Percentiles rank a stretch among this genome's conserved stretches.
Evolutionary conservation across 92 coral and sea anemone genomes (phyloP).

Genomic region (Bergia sp.): DNA sequence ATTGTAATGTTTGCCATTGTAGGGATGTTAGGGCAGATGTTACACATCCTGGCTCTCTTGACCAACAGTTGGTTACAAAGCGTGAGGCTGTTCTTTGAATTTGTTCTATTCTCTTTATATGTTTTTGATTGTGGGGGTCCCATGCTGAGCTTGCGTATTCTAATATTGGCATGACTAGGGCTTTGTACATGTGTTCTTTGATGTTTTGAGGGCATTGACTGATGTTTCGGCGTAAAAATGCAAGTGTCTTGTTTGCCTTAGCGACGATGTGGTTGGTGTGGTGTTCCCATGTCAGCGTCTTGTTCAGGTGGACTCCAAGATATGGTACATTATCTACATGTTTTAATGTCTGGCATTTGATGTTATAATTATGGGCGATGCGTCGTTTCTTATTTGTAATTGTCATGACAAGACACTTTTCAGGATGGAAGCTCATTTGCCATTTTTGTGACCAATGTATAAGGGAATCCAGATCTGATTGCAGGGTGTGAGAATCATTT

Average conservation of each 20-base stretch:
- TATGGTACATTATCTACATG: slow-evolving; percentile 14
- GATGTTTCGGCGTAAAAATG: slow-evolving; percentile 21
- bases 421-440: slow-evolving; percentile 24
- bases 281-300: slow-evolving; percentile 20
- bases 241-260: slow-evolving; percentile 23
- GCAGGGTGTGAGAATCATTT: slow-evolving; percentile 21
- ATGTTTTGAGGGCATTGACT: slow-evolving; percentile 25
- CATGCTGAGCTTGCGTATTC: slow-evolving; percentile 21
- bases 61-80: slow-evolving; percentile 20
- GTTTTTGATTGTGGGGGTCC: slow-evolving; percentile 20
- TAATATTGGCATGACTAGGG: slow-evolving; percentile 20
- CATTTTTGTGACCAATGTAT: slow-evolving; percentile 13
- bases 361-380: slow-evolving; percentile 19
- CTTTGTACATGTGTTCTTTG: slow-evolving; percentile 22
- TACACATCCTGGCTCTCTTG: slow-evolving; percentile 18
- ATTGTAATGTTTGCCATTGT: slow-evolving; percentile 20
- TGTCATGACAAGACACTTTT: slow-evolving; percentile 22
- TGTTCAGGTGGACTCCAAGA: slow-evolving; percentile 24
- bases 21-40: slow-evolving; percentile 18
- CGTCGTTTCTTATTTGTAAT: neutral
- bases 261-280: slow-evolving; percentile 21
- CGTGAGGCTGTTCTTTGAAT: slow-evolving; percentile 13
- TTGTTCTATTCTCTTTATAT: slow-evolving; percentile 20
- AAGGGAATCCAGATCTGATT: slow-evolving; percentile 18
- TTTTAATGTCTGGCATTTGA: slow-evolving; percentile 17